These are phyloP conservation scores for Neoarius graeffei DNA, from an alignment of 2,113 vertebrate species.

Conservation along the genomic window DNA sequence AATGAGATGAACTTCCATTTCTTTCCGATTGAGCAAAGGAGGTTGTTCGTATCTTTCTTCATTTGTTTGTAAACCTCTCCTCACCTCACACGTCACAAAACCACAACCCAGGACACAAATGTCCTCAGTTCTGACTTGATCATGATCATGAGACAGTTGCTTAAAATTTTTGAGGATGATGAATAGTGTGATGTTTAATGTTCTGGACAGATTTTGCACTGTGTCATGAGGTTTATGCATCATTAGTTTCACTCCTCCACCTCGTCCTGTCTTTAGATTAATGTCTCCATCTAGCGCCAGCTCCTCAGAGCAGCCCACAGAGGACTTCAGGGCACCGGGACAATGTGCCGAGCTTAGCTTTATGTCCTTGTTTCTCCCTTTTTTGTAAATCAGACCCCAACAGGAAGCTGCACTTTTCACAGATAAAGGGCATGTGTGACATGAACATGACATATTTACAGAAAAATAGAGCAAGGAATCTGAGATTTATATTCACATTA, in stretches of 20 bases:
- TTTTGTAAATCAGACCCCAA: background rate
- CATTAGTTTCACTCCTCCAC: background rate
- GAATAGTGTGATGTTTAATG: background rate
- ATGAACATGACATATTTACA: slow-evolving; percentile 18
- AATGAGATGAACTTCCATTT: slow-evolving; percentile 55
- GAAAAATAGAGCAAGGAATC: background rate
- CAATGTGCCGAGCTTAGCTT: background rate
- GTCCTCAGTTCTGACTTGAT: background rate
- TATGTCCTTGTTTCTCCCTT: too few species aligned
- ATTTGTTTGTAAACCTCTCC: background rate
- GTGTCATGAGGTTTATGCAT: slow-evolving; percentile 35
- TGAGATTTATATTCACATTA: background rate
- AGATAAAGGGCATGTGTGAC: slow-evolving; percentile 19
- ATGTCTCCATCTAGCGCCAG: slow-evolving; percentile 74
- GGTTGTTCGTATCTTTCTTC: background rate
- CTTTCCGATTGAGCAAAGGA: slow-evolving; percentile 37
- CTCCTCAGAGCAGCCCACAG: slow-evolving; percentile 53
- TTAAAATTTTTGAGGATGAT: background rate
- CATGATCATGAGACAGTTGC: background rate
- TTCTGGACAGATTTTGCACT: slow-evolving; percentile 18
- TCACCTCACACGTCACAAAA: background rate
- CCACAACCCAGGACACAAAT: background rate
- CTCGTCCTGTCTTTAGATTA: slow-evolving; percentile 60
- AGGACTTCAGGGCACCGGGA: background rate
- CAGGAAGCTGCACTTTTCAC: slow-evolving; percentile 15